Conservation (phyloP, 2,113 vertebrate species). For the Charadrius vociferus region DNA sequence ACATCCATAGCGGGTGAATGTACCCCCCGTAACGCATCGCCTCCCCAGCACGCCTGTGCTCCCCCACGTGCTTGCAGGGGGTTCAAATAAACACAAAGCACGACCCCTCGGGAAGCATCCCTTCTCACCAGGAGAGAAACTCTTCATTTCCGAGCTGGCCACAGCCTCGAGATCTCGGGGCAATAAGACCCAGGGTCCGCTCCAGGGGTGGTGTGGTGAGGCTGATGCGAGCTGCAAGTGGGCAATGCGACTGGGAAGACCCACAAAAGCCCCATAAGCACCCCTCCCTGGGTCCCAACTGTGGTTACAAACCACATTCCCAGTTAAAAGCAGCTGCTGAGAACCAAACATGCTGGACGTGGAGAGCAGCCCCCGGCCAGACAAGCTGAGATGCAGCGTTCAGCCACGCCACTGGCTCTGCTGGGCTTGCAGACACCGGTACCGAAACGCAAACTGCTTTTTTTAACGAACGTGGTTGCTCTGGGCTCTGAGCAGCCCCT, state of each 20-base stretch:
- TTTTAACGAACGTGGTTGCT: rapidly evolving
- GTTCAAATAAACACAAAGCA: not conserved
- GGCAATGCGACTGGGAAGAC: not conserved
- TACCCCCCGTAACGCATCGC: rapidly evolving
- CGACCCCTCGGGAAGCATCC: rapidly evolving
- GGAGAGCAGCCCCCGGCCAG: not conserved
- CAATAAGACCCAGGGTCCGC: not conserved
- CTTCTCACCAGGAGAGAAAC: not conserved
- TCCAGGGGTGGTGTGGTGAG: not conserved
- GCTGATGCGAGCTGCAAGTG: not conserved
- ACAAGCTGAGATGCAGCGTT: not conserved
- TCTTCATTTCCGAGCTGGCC: not conserved
- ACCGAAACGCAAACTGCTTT: not conserved
- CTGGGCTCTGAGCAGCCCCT: not conserved
- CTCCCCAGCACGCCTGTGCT: not conserved
- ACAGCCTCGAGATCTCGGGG: not conserved
- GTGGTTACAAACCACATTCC: not conserved
- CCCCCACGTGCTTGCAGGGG: rapidly evolving
- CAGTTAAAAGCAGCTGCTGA: not conserved
- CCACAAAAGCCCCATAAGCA: not conserved
- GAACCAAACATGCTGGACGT: rapidly evolving
- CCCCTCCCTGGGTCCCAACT: not conserved
- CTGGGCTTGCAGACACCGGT: not conserved
- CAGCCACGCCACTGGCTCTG: rapidly evolving
- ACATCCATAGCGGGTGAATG: rapidly evolving